Base-by-base conservation (phyloP, 2,113 vertebrate genomes). In the Mesembrinibis cayennensis region DNA sequence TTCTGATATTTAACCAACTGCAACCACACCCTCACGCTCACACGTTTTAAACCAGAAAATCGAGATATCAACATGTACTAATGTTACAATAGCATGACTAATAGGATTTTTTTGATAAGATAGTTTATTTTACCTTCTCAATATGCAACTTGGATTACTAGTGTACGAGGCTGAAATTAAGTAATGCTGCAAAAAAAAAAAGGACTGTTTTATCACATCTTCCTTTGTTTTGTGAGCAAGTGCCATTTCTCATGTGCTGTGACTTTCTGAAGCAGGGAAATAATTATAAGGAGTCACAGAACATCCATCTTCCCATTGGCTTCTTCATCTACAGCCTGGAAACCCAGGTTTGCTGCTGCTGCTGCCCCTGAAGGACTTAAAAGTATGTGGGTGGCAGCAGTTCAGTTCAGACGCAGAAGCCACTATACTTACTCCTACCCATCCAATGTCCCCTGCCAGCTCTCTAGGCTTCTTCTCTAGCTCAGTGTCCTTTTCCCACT, bases 1-100 rank as follows among this genome's bases (percentile, higher is more conserved):
- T 77, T 89, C 65, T 85, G 89, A 86, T 90, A 63, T 95, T 91
- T 81, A 93, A 88, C 56, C 74, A 89, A 9, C 89, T 65, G 63
- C 87, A 84, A 11, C 67, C 77, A 81, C 83, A 3, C 80, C 88
- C 74, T 52, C 50, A 13, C 2, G 13, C 30, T 82, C 82, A 86
- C 61, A 58, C 1, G 0, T 87, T 91, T 84, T 79, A 89, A 97
- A 94, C 91, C 82, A 95, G 90, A 92, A 89, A 82, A 94, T 42
- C 3, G 0, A 96, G 89, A 40, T 82, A 82, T 9, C 36, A 29
- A 36, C 74, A 16, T 38, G 44, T 86, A 21, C 8, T 44, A 55
- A 45, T 49, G 52, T 81, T 81, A 87, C 73, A 61, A 44, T 1
- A 87, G 52, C 56, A 29, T 1, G 13, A 74, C 66, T 95, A 72